Percentiles rank a stretch among this genome's conserved stretches.
Conservation (phyloP, 2,888 invertebrate species). For the Tholera decimalis region DNA sequence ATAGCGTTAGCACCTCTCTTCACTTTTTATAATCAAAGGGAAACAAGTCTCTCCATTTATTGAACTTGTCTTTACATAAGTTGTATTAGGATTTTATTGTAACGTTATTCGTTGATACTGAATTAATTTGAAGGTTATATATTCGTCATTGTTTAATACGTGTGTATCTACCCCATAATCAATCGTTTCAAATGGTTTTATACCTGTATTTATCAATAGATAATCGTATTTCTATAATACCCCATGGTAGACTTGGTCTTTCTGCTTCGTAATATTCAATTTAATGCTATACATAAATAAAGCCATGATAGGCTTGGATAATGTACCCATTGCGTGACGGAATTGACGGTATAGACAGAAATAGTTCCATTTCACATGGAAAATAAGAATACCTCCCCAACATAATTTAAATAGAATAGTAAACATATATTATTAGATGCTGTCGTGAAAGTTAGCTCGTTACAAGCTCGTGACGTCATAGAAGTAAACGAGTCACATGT, state of each 20-base stretch:
- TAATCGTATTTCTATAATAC: slow-evolving; percentile 1
- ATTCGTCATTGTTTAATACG: not conserved
- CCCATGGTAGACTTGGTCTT: not conserved
- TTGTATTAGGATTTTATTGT: slow-evolving; percentile 67
- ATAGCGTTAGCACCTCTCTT: slow-evolving; percentile 78
- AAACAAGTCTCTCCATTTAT: slow-evolving; percentile 81
- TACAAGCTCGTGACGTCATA: slow-evolving; percentile 71
- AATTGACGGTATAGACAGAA: slow-evolving; percentile 37
- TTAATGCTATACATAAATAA: slow-evolving; percentile 53
- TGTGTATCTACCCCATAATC: slow-evolving; percentile 1
- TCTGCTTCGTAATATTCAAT: slow-evolving; percentile 38
- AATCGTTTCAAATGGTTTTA: not conserved
- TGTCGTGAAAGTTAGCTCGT: slow-evolving; percentile 74
- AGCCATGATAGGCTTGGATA: slow-evolving; percentile 41
- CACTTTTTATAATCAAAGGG: slow-evolving; percentile 85
- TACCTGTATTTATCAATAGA: slow-evolving; percentile 1
- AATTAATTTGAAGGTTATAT: not conserved
- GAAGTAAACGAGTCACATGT: slow-evolving; percentile 71
- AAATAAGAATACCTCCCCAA: slow-evolving; percentile 42
- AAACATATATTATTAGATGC: slow-evolving; percentile 64
- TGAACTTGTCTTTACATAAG: slow-evolving; percentile 75
- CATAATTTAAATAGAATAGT: slow-evolving; percentile 65
- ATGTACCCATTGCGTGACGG: slow-evolving; percentile 58
- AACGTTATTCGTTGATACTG: slow-evolving; percentile 12
- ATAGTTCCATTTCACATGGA: slow-evolving; percentile 24